Evolutionary conservation across 1,140 invertebrate genomes (phyloP).

Genomic region (Gonatopus flavifemur): DNA sequence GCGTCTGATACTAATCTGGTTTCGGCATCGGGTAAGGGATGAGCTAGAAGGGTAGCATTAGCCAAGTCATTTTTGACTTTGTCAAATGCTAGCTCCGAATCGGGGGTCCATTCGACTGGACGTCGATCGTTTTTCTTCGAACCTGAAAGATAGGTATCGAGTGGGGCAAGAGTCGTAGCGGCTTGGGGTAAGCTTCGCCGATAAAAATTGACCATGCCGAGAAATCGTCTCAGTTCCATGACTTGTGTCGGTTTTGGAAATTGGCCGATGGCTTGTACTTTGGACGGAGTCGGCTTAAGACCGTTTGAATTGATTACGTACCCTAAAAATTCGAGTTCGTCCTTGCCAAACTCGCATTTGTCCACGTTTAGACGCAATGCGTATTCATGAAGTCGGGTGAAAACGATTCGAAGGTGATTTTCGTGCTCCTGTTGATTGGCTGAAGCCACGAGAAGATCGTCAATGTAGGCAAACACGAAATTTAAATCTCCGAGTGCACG

Average conservation of each 20-base stretch:
- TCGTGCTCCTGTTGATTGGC: background rate
- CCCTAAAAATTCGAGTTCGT: background rate
- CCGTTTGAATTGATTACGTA: background rate
- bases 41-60: background rate
- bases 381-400: background rate
- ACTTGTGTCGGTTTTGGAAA: background rate
- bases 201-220: background rate
- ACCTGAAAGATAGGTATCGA: background rate
- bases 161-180: conserved; percentile 4
- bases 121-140: background rate
- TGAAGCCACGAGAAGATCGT: background rate
- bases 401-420: background rate
- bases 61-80: background rate
- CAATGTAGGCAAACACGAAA: background rate
- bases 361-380: background rate
- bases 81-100: background rate
- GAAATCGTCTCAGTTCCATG: background rate
- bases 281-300: background rate
- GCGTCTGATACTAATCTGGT: background rate
- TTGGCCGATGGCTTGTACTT: background rate
- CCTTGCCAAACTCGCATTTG: background rate
- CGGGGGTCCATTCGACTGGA: background rate
- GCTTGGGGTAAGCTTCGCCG: background rate
- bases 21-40: background rate
- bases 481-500: background rate